Conservation (phyloP, 2,113 vertebrate genomes). For the Tretioscincus oriximinensis region DNA sequence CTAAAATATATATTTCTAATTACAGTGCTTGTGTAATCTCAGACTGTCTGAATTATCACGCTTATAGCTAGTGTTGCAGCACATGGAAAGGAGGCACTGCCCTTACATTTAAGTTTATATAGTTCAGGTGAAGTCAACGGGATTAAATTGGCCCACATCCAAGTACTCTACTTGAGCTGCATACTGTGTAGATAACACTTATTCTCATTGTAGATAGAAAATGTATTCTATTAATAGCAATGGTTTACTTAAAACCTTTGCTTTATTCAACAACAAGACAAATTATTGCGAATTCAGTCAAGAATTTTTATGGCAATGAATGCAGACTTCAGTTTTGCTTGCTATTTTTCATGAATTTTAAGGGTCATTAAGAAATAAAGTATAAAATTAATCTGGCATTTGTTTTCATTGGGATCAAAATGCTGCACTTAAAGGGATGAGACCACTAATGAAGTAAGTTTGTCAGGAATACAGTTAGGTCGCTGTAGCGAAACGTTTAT, state of each 20-base stretch:
- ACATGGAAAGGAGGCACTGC: neutral
- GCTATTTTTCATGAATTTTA: constrained; percentile 51
- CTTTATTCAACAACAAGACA: constrained; percentile 41
- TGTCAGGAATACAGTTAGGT: neutral
- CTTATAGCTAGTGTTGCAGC: constrained; percentile 6
- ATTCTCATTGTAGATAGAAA: constrained; percentile 39
- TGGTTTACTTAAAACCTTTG: constrained; percentile 25
- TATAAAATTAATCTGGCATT: constrained; percentile 42
- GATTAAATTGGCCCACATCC: constrained; percentile 1
- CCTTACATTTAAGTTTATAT: neutral
- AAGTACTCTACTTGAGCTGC: neutral
- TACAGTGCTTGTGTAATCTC: neutral
- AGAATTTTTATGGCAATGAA: constrained; percentile 41
- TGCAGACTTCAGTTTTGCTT: constrained; percentile 37
- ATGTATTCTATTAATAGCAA: constrained; percentile 35
- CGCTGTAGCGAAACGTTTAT: neutral
- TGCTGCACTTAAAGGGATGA: neutral
- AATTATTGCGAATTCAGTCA: constrained; percentile 26
- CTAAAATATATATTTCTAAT: neutral
- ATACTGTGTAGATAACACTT: constrained; percentile 17
- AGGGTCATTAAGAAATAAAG: constrained; percentile 35
- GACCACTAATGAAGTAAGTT: constrained; percentile 33
- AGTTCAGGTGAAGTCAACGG: neutral
- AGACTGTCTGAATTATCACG: constrained; percentile 30
- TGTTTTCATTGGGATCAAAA: constrained; percentile 35